Evolutionary conservation across 2,888 invertebrate species (phyloP).

Genomic region (Macrophya annulata): DNA sequence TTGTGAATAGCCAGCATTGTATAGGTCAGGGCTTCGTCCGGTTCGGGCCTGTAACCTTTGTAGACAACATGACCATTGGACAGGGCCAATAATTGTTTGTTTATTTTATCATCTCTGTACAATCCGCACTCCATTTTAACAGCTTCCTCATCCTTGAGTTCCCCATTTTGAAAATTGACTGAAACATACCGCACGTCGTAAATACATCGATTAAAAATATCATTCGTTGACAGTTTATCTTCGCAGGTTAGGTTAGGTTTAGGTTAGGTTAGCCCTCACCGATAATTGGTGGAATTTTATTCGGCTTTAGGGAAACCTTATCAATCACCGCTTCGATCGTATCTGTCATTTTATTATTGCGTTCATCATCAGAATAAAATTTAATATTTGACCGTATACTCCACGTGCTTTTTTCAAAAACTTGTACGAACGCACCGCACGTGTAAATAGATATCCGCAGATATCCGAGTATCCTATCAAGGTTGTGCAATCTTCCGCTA

Average conservation of each 20-base stretch:
- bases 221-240: not conserved
- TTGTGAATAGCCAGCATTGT: conserved; percentile 75
- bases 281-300: conserved; percentile 74
- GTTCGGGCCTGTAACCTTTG: conserved; percentile 73
- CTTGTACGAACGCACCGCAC: not conserved
- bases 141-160: conserved; percentile 72
- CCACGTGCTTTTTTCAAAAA: not conserved
- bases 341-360: conserved; percentile 64
- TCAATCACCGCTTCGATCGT: conserved; percentile 70
- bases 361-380: not conserved
- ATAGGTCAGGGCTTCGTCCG: conserved; percentile 67
- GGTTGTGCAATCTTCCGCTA: not conserved
- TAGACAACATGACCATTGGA: conserved; percentile 75
- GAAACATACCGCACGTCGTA: conserved; percentile 31
- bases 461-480: too few relatives aligned
- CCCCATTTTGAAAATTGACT: conserved; percentile 76
- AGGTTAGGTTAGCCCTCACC: conserved; percentile 64
- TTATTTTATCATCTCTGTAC: conserved; percentile 67
- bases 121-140: conserved; percentile 72
- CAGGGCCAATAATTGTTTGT: conserved; percentile 70
- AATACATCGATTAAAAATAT: conserved; percentile 5
- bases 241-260: not conserved
- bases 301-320: conserved; percentile 70
- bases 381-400: not conserved
- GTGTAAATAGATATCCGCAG: not conserved